Evolutionary conservation across 2,113 vertebrate species (phyloP), one percentile per base, ranked within the genome.

Genomic region (Mobula birostris): DNA sequence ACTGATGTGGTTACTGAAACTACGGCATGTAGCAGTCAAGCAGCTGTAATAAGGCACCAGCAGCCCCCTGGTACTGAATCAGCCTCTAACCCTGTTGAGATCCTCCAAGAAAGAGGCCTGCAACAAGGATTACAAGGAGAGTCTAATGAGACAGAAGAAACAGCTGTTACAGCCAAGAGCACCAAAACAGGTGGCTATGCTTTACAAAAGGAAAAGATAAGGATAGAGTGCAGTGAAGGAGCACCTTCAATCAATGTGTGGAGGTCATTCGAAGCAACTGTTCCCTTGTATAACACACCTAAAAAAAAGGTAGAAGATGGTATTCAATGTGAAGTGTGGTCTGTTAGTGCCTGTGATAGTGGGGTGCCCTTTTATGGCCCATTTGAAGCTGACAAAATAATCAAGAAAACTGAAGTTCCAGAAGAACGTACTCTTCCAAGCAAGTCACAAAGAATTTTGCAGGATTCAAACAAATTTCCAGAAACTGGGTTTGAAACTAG

Each of bases 191-290:
- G 36, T 48, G 70, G 70, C 24, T 93, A 56, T 11, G 68, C 91
- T 14, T 93, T 93, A 12, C 91, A 93, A 56, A 93, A 93, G 40
- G 91, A 93, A 56, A 74, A 93, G 5, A 93, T 93, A 24, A 40
- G 91, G 5, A 93, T 93, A 14, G 36, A 93, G 5, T 93, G 91
- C 7, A 93, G 4, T 93, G 91, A 93, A 56, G 91, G 91, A 27
- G 91, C 91, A 7, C 91, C 91, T 76, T 93, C 91, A 29, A 93
- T 93, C 24, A 93, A 93, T 15, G 91, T 93, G 2, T 93, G 91
- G 91, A 21, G 91, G 70, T 93, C 91, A 4, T 93, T 93, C 76
- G 91, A 93, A 29, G 91, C 91, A 24, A 93, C 91, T 5, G 70
- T 93, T 74, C 91, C 91, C 36, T 29, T 74, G 74, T 93, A 93